A percentile compares a stretch with the other conserved stretches of the same genome.
Evolutionary conservation across 2,113 vertebrate genomes (phyloP).

Genomic region (Theropithecus gelada): DNA sequence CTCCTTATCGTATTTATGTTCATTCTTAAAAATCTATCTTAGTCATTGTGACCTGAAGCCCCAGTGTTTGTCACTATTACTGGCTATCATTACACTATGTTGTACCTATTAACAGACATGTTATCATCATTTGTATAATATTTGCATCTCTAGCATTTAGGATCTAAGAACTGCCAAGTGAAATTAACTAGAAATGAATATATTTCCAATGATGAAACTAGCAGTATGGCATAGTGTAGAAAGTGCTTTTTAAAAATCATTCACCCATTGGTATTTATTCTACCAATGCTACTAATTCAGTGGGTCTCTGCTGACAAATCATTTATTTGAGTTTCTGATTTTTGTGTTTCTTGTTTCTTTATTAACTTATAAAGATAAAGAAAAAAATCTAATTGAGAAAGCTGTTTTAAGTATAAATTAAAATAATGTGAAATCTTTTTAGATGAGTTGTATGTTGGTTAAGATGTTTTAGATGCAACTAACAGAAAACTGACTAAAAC

Average conservation of each 20-base stretch:
- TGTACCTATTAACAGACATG: neutral
- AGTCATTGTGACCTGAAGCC: neutral
- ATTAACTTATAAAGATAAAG: neutral
- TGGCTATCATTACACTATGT: rapidly evolving
- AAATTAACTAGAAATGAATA: neutral
- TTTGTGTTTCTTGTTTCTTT: neutral
- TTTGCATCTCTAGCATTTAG: neutral
- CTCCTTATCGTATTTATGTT: neutral
- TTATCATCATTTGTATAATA: neutral
- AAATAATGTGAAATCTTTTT: neutral
- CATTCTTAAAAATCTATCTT: neutral
- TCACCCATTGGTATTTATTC: neutral
- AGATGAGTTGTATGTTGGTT: neutral
- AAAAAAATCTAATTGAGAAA: neutral
- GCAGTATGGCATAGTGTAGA: neutral
- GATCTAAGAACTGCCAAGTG: neutral
- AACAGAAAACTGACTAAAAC: neutral
- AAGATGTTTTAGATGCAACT: neutral
- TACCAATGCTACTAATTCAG: neutral
- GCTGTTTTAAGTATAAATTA: neutral
- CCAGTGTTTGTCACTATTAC: neutral
- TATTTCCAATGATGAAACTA: neutral
- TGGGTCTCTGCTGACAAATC: neutral
- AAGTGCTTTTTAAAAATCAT: neutral
- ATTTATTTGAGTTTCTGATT: neutral